Evolutionary conservation across 2,888 invertebrate species (phyloP), one percentile per base, ranked within the genome.

Genomic region (Orthosia cruda): DNA sequence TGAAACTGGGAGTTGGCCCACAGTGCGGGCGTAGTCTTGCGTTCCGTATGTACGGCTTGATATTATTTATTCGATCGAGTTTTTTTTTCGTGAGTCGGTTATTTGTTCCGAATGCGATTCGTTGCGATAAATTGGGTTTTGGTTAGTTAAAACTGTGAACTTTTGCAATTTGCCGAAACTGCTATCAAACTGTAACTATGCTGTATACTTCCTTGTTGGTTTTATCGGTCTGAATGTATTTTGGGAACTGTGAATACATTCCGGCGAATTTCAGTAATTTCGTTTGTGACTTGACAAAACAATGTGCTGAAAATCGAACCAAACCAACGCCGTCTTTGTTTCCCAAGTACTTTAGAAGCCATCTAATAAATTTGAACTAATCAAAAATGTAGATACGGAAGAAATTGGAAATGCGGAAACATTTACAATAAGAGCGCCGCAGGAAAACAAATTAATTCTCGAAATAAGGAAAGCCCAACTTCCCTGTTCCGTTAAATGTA

Each of bases 381-480:
- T 83, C 55, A 81, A 84, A 84, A 80, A 84, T 65, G 49, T 80
- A 69, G 73, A 78, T 75, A 84, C 61, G 59, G 63, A 40, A 50
- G 66, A 70, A 87, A 81, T 79, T 77, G 68, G 74, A 84, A 77
- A 77, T 72, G 73, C 69, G 71, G 55, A 80, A 77, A 85, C 77
- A 74, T 86, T 76, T 76, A 73, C 84, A 86, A 80, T 66, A 84
- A 80, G 75, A 76, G 66, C 66, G 65, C 75, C 73, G 62, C 73
- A 78, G 76, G 73, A 76, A 86, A 86, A 86, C 83, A 80, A 87
- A 87, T 86, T 87, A 87, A 81, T 81, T 78, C 54, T 55, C 67
- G 32, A 77, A 87, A 83, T 80, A 80, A 77, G 84, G 74, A 81
- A 85, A 85, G 65, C 69, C 73, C 66, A 77, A 76, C 73, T 71